Conservation (phyloP, 2,113 vertebrate species). For the Myocastor coypus region DNA sequence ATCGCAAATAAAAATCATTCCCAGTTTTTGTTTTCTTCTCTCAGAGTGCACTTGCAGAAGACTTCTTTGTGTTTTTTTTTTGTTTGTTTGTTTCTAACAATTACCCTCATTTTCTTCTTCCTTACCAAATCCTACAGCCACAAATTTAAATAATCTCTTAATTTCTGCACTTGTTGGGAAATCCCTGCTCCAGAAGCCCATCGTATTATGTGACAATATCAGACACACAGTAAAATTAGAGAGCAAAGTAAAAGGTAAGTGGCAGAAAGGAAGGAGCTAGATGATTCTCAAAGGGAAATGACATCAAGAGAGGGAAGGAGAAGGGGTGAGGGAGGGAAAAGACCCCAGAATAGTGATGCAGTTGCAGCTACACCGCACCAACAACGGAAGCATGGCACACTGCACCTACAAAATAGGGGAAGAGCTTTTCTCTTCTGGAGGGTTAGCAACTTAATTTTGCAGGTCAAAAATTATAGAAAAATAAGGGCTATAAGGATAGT, state of each 20-base stretch:
- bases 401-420: neutral
- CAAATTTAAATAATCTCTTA: neutral
- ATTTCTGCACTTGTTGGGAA: neutral
- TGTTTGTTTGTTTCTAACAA: neutral
- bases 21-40: neutral
- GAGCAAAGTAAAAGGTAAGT: neutral
- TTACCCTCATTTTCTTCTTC: neutral
- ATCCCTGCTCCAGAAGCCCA: neutral
- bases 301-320: neutral
- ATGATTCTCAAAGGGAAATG: neutral
- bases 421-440: too few species aligned
- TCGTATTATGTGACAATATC: neutral
- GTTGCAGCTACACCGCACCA: neutral
- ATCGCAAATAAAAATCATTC: slow-evolving; percentile 23
- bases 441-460: too few species aligned
- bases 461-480: too few species aligned
- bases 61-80: neutral
- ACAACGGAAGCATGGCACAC: neutral
- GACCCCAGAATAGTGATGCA: neutral
- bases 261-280: neutral
- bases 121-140: neutral
- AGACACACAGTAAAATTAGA: neutral
- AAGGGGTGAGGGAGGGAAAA: neutral
- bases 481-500: too few species aligned
- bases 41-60: neutral